Conservation (phyloP, 2,797 vertebrate genomes). For the Urophycis tenuis region DNA sequence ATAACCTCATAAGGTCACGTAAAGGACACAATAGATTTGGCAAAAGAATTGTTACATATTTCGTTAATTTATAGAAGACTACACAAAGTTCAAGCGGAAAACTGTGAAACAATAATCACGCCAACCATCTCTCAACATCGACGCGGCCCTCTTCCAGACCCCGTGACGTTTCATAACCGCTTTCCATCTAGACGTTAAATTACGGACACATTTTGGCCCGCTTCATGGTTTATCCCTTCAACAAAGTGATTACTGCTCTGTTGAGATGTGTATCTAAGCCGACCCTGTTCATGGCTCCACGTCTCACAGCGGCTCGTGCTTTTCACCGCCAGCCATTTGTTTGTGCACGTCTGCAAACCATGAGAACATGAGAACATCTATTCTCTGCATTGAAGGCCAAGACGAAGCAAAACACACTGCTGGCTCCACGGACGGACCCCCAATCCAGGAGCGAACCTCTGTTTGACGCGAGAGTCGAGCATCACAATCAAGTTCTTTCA, state of each 20-base stretch:
- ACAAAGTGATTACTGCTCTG: background rate
- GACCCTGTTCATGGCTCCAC: background rate
- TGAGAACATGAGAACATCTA: constrained; percentile 62
- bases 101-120: background rate
- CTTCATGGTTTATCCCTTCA: background rate
- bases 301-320: constrained; percentile 36
- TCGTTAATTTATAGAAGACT: too few species aligned
- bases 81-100: too few species aligned
- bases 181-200: background rate
- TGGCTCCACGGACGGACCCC: background rate
- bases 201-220: background rate
- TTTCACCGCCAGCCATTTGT: constrained; percentile 56
- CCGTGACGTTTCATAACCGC: too few species aligned
- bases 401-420: constrained; percentile 7
- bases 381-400: constrained; percentile 24
- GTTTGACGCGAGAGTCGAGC: background rate
- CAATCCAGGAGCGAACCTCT: background rate
- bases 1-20: background rate
- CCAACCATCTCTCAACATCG: background rate
- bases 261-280: background rate
- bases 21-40: too few species aligned
- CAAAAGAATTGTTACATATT: too few species aligned
- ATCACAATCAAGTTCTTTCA: background rate
- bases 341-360: constrained; percentile 48
- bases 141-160: too few species aligned